phyloP scores from a whole-genome alignment of 1,140 invertebrate genomes.

The Dinothrombium tinctorium region DNA sequence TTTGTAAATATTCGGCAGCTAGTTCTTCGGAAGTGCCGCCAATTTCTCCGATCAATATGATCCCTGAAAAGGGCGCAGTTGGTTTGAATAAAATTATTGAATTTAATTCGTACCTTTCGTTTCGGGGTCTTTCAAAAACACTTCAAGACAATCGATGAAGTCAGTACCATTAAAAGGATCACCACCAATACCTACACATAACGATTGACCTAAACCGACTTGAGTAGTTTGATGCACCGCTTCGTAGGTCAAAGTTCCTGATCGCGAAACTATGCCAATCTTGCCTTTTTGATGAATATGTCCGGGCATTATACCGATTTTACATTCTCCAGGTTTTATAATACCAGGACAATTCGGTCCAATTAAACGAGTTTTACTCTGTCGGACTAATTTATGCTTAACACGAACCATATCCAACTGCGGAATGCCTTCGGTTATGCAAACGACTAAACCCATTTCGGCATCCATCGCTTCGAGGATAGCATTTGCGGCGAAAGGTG shows the following conservation, averaged over 20 bases:
- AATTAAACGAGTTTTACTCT: conserved; percentile 77
- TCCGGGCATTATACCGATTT: conserved; percentile 99
- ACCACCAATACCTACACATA: conserved; percentile 96
- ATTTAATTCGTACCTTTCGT: conserved; percentile 34
- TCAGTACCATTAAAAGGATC: conserved; percentile 99
- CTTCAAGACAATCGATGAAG: conserved; percentile 95
- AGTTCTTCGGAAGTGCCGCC: conserved; percentile 92
- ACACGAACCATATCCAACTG: conserved; percentile 98
- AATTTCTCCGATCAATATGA: conserved; percentile 98
- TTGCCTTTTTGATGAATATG: conserved; percentile 82
- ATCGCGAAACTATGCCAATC: conserved; percentile 89
- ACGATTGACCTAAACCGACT: conserved; percentile 80
- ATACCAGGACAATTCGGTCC: conserved; percentile 91
- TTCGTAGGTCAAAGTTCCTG: conserved; percentile 95
- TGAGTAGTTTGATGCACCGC: conserved; percentile 89
- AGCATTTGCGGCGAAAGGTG: conserved; percentile 67
- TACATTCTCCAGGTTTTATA: conserved; percentile 72
- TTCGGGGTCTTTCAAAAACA: conserved; percentile 74
- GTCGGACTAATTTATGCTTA: conserved; percentile 63
- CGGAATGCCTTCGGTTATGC: conserved; percentile 94
- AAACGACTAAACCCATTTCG: conserved; percentile 87
- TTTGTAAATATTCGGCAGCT: conserved; percentile 75
- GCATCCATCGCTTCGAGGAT: conserved; percentile 90
- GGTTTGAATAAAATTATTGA: neutral
- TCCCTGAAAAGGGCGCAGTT: conserved; percentile 32